A percentile compares a stretch with the other conserved stretches of the same genome.
Evolutionary conservation across 1,140 invertebrate genomes (phyloP).

Genomic region (Chlorops oryzae): DNA sequence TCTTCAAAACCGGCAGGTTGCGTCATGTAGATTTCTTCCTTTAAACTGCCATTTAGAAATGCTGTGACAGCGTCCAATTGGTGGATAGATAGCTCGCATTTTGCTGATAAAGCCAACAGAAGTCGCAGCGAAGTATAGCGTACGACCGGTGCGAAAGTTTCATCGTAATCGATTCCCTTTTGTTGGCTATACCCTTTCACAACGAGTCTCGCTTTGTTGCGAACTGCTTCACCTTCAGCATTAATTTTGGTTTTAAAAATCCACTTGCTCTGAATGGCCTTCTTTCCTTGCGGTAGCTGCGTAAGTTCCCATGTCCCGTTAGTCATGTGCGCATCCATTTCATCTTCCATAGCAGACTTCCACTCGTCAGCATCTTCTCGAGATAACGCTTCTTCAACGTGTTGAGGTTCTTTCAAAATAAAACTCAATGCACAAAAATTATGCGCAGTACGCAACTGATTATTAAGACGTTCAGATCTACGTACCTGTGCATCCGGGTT

Average conservation of each 20-base stretch:
- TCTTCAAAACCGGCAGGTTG: slow-evolving; percentile 33
- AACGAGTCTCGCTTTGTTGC: not conserved
- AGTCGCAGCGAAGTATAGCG: not conserved
- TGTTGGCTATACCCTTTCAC: slow-evolving; percentile 9
- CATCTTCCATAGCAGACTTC: slow-evolving; percentile 3
- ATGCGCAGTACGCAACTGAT: too few relatives aligned
- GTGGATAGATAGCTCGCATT: slow-evolving; percentile 29
- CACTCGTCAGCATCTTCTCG: not conserved
- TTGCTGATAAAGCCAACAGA: not conserved
- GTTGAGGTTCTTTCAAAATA: slow-evolving; percentile 1
- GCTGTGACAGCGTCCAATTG: slow-evolving; percentile 44
- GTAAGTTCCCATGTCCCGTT: slow-evolving; percentile 11
- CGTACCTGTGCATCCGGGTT: not conserved
- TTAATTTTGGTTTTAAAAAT: slow-evolving; percentile 26
- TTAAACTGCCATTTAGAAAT: slow-evolving; percentile 45
- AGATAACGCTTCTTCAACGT: slow-evolving; percentile 3
- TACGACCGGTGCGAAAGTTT: not conserved
- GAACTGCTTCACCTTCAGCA: not conserved
- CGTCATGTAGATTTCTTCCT: slow-evolving; percentile 47
- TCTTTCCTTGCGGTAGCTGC: slow-evolving; percentile 12
- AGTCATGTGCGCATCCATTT: slow-evolving; percentile 5
- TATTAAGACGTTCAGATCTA: too few relatives aligned
- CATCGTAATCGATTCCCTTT: slow-evolving; percentile 7
- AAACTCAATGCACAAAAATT: slow-evolving; percentile 5
- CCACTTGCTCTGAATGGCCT: slow-evolving; percentile 21